Base-by-base conservation (phyloP, 2,797 vertebrate species). In the Buphagus erythrorhynchus region DNA sequence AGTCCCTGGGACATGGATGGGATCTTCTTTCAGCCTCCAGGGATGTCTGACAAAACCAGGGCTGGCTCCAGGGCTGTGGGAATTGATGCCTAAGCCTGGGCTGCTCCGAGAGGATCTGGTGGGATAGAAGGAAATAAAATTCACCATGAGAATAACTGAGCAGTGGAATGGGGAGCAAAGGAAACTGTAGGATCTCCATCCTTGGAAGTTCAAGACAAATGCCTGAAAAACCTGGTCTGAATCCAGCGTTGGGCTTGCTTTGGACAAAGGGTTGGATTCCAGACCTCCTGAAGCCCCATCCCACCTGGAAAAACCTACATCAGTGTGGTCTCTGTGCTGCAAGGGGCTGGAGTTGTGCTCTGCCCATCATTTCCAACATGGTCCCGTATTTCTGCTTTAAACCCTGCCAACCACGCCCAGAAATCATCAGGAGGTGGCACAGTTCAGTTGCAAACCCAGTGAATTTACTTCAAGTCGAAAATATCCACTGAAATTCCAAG, bases 351-450 rank as follows among this genome's bases (percentile, higher is more conserved):
- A 58, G 40, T 15, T 29, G 42, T 35, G 49, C 35, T 86, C 69
- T 65, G 48, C 69, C 40, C 42, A 31, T 20, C 8, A 1, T 9
- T 45, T 17, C 4, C 1, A 55, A 42, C 24, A 2, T 0, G 20
- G 28, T 9, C 20, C 17, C 8, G 2, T 19, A 26, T 62, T 88
- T 78, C 51, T 81, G 40, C 48, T 73, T 72, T 26, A 29, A 29
- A 12, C 46, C 29, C 46, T 62, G 63, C 55, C 62, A 51, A 4
- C 54, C 51, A 31, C 58, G 13, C 77, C 73, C 43, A 68, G 33
- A 84, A 68, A 72, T n/a, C 94, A 84, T 84, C 52, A 40, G 81
- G 74, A 74, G 51, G 36, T 59, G 84, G 40, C 71, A 87, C 55
- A 59, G 78, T 5, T 66, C 55, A 13, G 43, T 85, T 73, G 61